Evolutionary conservation across 2,888 invertebrate species (phyloP).

Genomic region (Digitonthophagus gazella): DNA sequence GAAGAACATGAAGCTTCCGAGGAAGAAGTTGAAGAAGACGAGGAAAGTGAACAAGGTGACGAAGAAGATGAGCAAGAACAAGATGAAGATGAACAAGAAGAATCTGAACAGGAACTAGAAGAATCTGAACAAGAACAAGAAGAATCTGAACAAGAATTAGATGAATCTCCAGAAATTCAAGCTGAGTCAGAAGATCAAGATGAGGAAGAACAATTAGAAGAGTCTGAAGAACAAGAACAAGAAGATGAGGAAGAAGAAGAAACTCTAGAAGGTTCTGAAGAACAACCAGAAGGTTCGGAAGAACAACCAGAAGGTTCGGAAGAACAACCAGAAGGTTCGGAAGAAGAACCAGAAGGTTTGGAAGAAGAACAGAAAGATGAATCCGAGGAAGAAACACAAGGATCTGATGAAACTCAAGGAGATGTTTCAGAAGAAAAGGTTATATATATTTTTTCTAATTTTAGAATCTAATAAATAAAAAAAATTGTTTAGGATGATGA

Average conservation of each 20-base stretch:
- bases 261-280: constrained; percentile 28
- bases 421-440: constrained; percentile 31
- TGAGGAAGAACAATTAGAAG: constrained; percentile 29
- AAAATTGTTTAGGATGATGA: constrained; percentile 51
- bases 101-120: constrained; percentile 35
- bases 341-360: constrained; percentile 32
- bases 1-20: constrained; percentile 28
- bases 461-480: constrained; percentile 27
- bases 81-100: constrained; percentile 38
- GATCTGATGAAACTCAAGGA: constrained; percentile 28
- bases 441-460: neutral
- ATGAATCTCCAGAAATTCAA: constrained; percentile 43
- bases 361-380: constrained; percentile 31
- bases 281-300: constrained; percentile 37
- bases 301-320: constrained; percentile 38
- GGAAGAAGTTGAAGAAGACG: constrained; percentile 34
- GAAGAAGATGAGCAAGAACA: constrained; percentile 34
- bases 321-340: constrained; percentile 30
- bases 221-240: constrained; percentile 28
- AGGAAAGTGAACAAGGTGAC: constrained; percentile 37
- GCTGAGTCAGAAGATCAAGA: constrained; percentile 27
- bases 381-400: constrained; percentile 32
- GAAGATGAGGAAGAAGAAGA: constrained; percentile 32
- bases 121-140: constrained; percentile 42
- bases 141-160: constrained; percentile 38